These are phyloP conservation scores for Ennomos fuscantarius DNA, from an alignment of 2,888 invertebrate genomes.

Conservation along the genomic window DNA sequence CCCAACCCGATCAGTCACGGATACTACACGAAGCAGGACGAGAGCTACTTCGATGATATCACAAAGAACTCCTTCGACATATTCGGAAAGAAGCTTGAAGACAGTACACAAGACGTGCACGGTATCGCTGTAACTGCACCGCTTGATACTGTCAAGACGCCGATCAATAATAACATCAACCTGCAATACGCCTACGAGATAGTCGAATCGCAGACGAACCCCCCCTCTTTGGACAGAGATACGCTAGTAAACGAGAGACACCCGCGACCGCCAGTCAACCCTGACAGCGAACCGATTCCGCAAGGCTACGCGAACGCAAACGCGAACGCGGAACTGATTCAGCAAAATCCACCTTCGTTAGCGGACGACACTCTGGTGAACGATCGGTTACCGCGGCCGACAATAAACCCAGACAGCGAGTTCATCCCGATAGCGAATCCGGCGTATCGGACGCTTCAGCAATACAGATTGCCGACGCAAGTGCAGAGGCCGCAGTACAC, in stretches of 20 bases:
- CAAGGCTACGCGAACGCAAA: constrained; percentile 45
- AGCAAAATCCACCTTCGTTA: constrained; percentile 76
- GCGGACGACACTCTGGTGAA: constrained; percentile 89
- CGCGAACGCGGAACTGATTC: constrained; percentile 62
- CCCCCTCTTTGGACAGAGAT: constrained; percentile 86
- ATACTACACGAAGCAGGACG: constrained; percentile 88
- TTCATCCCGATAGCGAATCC: constrained; percentile 80
- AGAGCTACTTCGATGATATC: constrained; percentile 88
- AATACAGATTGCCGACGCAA: constrained; percentile 63
- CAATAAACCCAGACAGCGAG: constrained; percentile 89
- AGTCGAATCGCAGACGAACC: constrained; percentile 65
- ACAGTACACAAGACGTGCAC: constrained; percentile 75
- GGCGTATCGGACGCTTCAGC: constrained; percentile 66
- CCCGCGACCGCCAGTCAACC: constrained; percentile 88
- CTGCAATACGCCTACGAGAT: constrained; percentile 82
- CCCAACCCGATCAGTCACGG: constrained; percentile 85
- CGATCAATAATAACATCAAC: constrained; percentile 82
- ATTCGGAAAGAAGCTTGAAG: constrained; percentile 88
- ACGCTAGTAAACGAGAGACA: constrained; percentile 89
- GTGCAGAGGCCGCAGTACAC: constrained; percentile 68
- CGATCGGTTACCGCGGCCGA: constrained; percentile 88
- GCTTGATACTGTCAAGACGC: constrained; percentile 74
- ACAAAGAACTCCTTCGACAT: constrained; percentile 90
- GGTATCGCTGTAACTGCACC: constrained; percentile 78
- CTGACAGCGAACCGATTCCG: constrained; percentile 86